These are phyloP conservation scores for Lacanobia wlatinum DNA, from an alignment of 2,888 invertebrate genomes.

Conservation along the genomic window DNA sequence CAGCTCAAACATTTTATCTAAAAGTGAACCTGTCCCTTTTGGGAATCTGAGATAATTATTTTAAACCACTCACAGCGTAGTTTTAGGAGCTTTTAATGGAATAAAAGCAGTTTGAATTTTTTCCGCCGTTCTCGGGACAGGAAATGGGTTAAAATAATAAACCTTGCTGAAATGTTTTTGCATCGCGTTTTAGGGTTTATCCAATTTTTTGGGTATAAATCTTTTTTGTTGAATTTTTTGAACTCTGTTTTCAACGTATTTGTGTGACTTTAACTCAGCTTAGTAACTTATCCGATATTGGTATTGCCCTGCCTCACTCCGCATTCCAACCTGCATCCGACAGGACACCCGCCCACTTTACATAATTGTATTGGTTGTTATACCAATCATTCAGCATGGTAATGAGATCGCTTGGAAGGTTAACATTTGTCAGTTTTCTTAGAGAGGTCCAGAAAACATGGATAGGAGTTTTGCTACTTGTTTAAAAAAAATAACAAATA, in stretches of 20 bases:
- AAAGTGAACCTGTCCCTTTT: conserved; percentile 46
- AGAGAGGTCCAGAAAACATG: no score
- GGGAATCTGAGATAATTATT: conserved; percentile 58
- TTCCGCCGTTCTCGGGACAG: conserved; percentile 8
- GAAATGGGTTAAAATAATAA: conserved; percentile 57
- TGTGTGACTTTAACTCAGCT: no score
- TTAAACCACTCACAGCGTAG: conserved; percentile 56
- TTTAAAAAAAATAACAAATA: no score
- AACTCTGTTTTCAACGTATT: background rate
- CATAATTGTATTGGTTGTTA: no score
- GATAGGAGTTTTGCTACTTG: no score
- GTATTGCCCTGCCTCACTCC: no score
- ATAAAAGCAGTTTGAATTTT: conserved; percentile 60
- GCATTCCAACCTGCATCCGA: no score
- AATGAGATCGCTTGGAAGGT: no score
- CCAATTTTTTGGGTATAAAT: conserved; percentile 15
- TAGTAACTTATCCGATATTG: no score
- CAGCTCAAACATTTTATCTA: conserved; percentile 28
- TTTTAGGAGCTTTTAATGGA: conserved; percentile 61
- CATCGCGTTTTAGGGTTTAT: conserved; percentile 21
- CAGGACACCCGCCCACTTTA: no score
- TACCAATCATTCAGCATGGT: no score
- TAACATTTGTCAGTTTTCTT: no score
- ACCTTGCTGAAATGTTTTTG: conserved; percentile 45
- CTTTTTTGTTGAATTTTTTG: conserved; percentile 9